Evolutionary conservation across 1,140 invertebrate genomes (phyloP), one percentile per base, ranked within the genome.

Genomic region (Lasioglossum baleicum): DNA sequence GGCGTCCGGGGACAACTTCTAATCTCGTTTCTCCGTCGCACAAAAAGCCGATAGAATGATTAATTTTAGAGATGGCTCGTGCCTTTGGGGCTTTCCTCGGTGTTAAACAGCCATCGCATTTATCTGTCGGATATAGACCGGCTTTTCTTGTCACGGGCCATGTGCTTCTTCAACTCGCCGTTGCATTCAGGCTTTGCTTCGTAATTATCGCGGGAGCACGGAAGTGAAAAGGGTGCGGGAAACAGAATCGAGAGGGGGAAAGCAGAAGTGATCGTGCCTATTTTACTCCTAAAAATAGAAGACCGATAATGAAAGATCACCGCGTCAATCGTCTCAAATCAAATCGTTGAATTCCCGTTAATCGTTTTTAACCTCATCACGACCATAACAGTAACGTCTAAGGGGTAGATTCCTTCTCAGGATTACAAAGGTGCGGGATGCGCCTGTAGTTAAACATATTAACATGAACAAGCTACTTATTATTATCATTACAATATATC

Each of bases 31-130:
- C 4, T n/a, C 17, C 22, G 42, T 42, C 17, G 75, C 7, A 77
- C n/a, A 65, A 72, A 60, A 78, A 64, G 26, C 60, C 35, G 63
- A 84, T 69, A 31, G 83, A 75, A 31, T 31, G 58, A 82, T 82
- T 85, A 85, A 84, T 81, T 85, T 84, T 85, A 85, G 84, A 85
- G 83, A 84, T 40, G 79, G 66, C 79, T 78, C 79, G 67, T 79
- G 67, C 42, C 84, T 68, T 75, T 74, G 58, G 75, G 75, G 78
- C 71, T 84, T 84, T 82, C 75, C 75, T 35, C 26, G 51, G 13
- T 56, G 73, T 60, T 76, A 83, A 85, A 82, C 80, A 79, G 51
- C 67, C 63, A 78, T 82, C 79, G 65, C 65, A 81, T 78, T 85
- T 82, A 85, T 84, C 74, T 82, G 75, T 63, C 69, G 69, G 13